A percentile compares a stretch with the other conserved stretches of the same genome.
phyloP scores from a whole-genome alignment of 1,140 invertebrate species.

The Drosophila miranda region DNA sequence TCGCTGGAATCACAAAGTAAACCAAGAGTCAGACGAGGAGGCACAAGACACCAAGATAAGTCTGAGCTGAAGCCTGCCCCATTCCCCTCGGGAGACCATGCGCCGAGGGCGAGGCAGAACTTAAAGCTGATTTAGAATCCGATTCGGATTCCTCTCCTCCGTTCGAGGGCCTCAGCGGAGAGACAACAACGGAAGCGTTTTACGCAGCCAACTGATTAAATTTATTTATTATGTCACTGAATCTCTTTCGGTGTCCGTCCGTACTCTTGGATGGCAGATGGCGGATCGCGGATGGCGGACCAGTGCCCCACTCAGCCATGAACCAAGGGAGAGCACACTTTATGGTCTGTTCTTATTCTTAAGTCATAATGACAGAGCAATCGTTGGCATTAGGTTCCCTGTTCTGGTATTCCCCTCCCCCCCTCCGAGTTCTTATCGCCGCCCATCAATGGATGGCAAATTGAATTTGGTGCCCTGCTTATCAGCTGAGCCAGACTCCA shows the following conservation, averaged over 20 bases:
- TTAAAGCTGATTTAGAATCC: slow-evolving; percentile 35
- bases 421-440: slow-evolving; percentile 4
- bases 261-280: not conserved
- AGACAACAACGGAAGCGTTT: slow-evolving; percentile 24
- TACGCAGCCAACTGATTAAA: slow-evolving; percentile 61
- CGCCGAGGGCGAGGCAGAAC: slow-evolving; percentile 12
- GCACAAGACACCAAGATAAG: slow-evolving; percentile 33
- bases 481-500: slow-evolving; percentile 21
- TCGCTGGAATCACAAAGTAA: not conserved
- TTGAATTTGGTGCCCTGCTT: slow-evolving; percentile 51
- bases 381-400: slow-evolving; percentile 19
- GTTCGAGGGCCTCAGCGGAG: slow-evolving; percentile 1
- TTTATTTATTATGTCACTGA: slow-evolving; percentile 68
- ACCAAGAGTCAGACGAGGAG: slow-evolving; percentile 4
- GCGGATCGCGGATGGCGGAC: not conserved
- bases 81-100: too few species aligned
- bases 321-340: slow-evolving; percentile 6
- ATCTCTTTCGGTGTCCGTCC: slow-evolving; percentile 18
- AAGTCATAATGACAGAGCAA: slow-evolving; percentile 52
- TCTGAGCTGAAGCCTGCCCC: not conserved
- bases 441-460: slow-evolving; percentile 51
- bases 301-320: not conserved
- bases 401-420: not conserved
- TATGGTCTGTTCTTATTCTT: slow-evolving; percentile 46
- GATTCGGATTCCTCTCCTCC: slow-evolving; percentile 14